Evolutionary conservation across 2,888 invertebrate genomes (phyloP), one percentile per base, ranked within the genome.

Genomic region (Phorcus lineatus): DNA sequence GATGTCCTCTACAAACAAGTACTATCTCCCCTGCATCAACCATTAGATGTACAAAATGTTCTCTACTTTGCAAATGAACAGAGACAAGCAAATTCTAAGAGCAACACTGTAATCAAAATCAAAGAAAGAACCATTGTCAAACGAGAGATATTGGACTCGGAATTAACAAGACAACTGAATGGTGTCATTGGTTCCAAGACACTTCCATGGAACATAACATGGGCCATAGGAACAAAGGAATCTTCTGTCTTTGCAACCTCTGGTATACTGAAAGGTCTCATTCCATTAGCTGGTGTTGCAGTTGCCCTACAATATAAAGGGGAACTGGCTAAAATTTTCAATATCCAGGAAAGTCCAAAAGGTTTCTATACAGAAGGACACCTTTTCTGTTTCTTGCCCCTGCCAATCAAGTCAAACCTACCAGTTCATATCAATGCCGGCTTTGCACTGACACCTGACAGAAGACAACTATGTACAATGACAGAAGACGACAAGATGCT

Each of bases 381-480:
- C 47, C 40, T 91, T 0, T 92, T 91, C 84, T 90, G 91, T 80
- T 92, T 87, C 80, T 81, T 92, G 22, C 92, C 92, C 1, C 83
- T 92, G 40, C 91, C 92, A 22, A 84, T 90, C n/a, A 78, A 83
- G 52, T 87, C 86, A 2, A 83, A 83, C 0, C 84, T 91, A 9
- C 87, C 88, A 9, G 84, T 91, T 22, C 91, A 91, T 79, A 82
- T 92, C 28, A 92, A 92, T 83, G 92, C 89, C 0, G 85, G 87
- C 11, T 92, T 92, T 87, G 84, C 88, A 24, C 86, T 91, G 11
- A 86, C 87, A 11, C 86, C 88, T 13, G 87, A 89, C 40, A 79
- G 91, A 13, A 82, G 88, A 28, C 83, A 87, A 36, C 83, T 92
- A 19, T 47, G 75, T 17, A 80, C 81, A 36, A 79, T 54, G 28